Evolutionary conservation across 2,797 vertebrate genomes (phyloP).

Genomic region (Crenichthys baileyi): DNA sequence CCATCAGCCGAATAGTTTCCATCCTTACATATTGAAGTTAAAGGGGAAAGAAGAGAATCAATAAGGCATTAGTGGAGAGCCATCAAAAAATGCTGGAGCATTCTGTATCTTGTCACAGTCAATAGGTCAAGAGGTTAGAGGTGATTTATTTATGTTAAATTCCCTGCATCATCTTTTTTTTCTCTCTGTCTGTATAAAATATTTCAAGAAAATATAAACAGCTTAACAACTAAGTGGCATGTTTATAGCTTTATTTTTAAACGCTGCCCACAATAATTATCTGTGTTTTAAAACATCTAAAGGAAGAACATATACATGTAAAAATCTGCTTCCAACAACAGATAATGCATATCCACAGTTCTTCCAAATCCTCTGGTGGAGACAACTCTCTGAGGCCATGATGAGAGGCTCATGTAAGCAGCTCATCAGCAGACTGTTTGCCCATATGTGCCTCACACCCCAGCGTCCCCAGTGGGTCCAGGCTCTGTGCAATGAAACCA

Average conservation of each 20-base stretch:
- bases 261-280: constrained; percentile 12
- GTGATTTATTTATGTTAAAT: constrained; percentile 70
- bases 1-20: constrained; percentile 75
- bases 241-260: constrained; percentile 29
- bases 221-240: constrained; percentile 32
- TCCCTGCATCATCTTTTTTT: constrained; percentile 68
- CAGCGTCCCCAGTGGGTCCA: constrained; percentile 73
- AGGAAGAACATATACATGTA: constrained; percentile 30
- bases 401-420: constrained; percentile 76
- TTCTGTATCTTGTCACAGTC: constrained; percentile 67
- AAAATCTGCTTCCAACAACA: constrained; percentile 47
- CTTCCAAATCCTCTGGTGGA: constrained; percentile 61
- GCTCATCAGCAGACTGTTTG: constrained; percentile 79
- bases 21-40: constrained; percentile 74
- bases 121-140: constrained; percentile 68
- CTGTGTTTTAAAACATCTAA: constrained; percentile 17
- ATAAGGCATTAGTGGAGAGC: constrained; percentile 81
- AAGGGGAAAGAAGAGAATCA: constrained; percentile 79
- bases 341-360: constrained; percentile 49
- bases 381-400: constrained; percentile 64
- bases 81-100: constrained; percentile 66
- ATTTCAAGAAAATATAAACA: constrained; percentile 59
- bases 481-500: constrained; percentile 77
- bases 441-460: constrained; percentile 82
- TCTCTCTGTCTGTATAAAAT: constrained; percentile 32